Conservation (phyloP, 2,888 invertebrate genomes). For the Dasysyrphus albostriatus region DNA sequence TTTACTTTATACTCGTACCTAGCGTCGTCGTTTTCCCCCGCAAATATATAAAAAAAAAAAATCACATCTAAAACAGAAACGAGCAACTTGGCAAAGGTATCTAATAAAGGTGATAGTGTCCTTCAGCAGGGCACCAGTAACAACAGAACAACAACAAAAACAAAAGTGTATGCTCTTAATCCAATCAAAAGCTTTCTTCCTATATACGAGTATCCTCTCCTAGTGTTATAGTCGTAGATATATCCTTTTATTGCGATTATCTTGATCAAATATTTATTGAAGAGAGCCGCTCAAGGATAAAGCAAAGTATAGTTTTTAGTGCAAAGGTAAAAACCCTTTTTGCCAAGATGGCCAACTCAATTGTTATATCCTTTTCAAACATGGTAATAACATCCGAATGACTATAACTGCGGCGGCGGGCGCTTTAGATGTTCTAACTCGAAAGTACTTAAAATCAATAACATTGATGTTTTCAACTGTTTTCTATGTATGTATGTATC, state of each 20-base stretch:
- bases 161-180: slow-evolving; percentile 67
- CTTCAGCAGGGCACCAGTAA: slow-evolving; percentile 14
- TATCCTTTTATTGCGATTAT: slow-evolving; percentile 72
- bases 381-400: slow-evolving; percentile 59
- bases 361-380: slow-evolving; percentile 58
- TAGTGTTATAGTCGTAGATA: background rate
- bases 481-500: background rate
- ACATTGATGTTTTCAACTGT: slow-evolving; percentile 32
- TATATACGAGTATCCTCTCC: too few species aligned
- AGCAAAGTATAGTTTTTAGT: slow-evolving; percentile 13
- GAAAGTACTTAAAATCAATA: slow-evolving; percentile 71
- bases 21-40: background rate
- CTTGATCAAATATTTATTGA: slow-evolving; percentile 74
- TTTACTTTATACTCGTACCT: slow-evolving; percentile 4
- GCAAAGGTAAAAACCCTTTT: slow-evolving; percentile 41
- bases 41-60: slow-evolving; percentile 47
- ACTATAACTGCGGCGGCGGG: slow-evolving; percentile 27
- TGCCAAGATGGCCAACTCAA: slow-evolving; percentile 59
- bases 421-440: slow-evolving; percentile 21
- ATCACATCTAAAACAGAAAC: slow-evolving; percentile 58
- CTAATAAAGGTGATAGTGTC: slow-evolving; percentile 50
- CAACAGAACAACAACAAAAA: slow-evolving; percentile 9
- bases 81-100: slow-evolving; percentile 8
- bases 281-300: slow-evolving; percentile 42
- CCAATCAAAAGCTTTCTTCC: slow-evolving; percentile 67